Conservation (phyloP, 2,113 vertebrate genomes). For the Barbus barbus region DNA sequence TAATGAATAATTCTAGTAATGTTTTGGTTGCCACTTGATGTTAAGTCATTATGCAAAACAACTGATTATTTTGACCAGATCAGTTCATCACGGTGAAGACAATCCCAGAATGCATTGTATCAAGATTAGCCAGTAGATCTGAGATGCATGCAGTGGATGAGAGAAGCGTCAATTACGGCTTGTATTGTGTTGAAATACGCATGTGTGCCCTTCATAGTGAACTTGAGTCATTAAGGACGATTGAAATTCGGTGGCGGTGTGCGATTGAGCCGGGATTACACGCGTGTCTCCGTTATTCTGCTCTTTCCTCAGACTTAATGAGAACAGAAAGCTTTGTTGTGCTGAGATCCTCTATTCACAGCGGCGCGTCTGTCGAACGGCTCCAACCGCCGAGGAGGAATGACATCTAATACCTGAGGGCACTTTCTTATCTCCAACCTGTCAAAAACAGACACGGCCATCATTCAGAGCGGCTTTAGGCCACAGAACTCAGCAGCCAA, state of each 20-base stretch:
- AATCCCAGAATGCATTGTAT: too few relatives aligned
- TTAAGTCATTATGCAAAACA: too few relatives aligned
- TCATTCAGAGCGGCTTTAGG: conserved; percentile 81
- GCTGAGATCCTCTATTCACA: conserved; percentile 67
- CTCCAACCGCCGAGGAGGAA: conserved; percentile 76
- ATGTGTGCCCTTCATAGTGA: conserved; percentile 68
- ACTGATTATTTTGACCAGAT: too few relatives aligned
- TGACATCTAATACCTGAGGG: conserved; percentile 92
- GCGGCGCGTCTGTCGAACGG: too few relatives aligned
- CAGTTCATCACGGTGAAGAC: too few relatives aligned
- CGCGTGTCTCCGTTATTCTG: conserved; percentile 73
- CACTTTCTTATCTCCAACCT: conserved; percentile 87
- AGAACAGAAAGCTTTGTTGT: conserved; percentile 75
- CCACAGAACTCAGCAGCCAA: conserved; percentile 70
- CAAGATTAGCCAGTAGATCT: too few relatives aligned
- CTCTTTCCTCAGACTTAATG: conserved; percentile 70
- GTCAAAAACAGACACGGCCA: conserved; percentile 86
- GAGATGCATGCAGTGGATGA: background rate
- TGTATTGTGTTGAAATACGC: background rate
- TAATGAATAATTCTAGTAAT: too few relatives aligned
- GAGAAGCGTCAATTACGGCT: too few relatives aligned
- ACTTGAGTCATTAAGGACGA: conserved; percentile 76
- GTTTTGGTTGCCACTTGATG: too few relatives aligned
- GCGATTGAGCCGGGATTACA: conserved; percentile 77
- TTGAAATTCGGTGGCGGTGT: conserved; percentile 76